These are phyloP conservation scores for Halictus rubicundus DNA, from an alignment of 1,140 invertebrate species.

Conservation along the genomic window DNA sequence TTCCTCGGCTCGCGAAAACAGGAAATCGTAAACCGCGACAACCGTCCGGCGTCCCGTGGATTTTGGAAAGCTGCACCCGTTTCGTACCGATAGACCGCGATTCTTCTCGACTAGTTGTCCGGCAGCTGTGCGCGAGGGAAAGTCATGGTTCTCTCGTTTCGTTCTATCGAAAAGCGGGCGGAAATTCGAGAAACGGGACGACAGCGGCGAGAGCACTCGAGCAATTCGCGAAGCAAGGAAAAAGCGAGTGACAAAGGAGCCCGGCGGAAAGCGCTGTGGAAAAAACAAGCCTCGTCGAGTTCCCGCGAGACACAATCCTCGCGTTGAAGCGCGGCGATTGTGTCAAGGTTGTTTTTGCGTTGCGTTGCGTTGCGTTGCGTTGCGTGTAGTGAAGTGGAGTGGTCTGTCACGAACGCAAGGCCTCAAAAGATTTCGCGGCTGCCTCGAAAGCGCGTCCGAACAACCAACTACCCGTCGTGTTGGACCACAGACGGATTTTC, in stretches of 20 bases:
- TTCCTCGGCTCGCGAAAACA: neutral
- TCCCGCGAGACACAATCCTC: conserved; percentile 42
- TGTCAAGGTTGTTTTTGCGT: conserved; percentile 69
- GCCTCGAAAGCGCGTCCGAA: neutral
- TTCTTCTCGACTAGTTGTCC: no score
- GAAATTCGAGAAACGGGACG: no score
- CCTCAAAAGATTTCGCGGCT: conserved; percentile 42
- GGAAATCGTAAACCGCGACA: neutral
- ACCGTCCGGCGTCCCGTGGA: neutral
- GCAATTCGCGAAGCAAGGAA: no score
- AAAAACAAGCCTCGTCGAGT: conserved; percentile 27
- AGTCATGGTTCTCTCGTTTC: no score
- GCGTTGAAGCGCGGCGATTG: conserved; percentile 58
- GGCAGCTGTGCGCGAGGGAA: no score
- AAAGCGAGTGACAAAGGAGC: no score
- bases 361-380: conserved; percentile 60
- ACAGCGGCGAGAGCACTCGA: no score
- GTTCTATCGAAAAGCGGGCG: no score
- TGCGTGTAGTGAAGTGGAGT: neutral
- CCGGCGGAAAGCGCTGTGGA: neutral
- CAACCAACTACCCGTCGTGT: no score
- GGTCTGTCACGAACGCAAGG: conserved; percentile 20
- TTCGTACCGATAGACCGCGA: no score
- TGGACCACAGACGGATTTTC: no score
- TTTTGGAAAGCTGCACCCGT: neutral